Evolutionary conservation across 92 coral and sea anemone genomes (phyloP), one percentile per base, ranked within the genome.

Genomic region (Bergia puertoricense): DNA sequence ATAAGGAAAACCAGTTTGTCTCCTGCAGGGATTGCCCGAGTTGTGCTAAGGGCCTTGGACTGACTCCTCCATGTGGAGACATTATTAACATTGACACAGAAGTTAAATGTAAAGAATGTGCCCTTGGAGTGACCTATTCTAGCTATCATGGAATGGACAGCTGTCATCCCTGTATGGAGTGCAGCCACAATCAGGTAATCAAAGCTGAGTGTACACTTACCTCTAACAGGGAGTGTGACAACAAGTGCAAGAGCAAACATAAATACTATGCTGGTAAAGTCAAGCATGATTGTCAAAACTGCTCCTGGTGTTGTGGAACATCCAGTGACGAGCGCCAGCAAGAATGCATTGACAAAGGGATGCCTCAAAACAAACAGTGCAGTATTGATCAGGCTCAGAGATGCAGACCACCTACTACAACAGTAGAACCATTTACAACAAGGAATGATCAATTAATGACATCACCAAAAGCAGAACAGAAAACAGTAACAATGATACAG

Each of bases 281-380:
- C 39, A 72, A 6, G 42, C 44, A 57, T 44, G 51, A 67, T 43
- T 95, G 98, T 71, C 91, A 90, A 54, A 85, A 88, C 41, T 95
- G 98, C 76, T 93, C 98, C 1, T 88, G 42, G 42, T 95, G 98
- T 85, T 95, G 98, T 86, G 92, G 93, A 10, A 94, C 90, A 76
- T 62, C 85, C 0, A 15, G 81, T 7, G 96, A 93, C 81, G 83
- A 85, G 11, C 79, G 40, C 22, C 76, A 87, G 68, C 44, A 81
- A 22, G 94, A 91, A 78, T 95, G 98, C 79, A 78, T 76, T 4
- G 90, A 80, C 42, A 90, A 91, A 76, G 92, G 92, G 37, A 88
- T 95, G 94, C 91, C 94, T 2, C 6, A 23, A 10, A 80, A 90
- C 43, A 80, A 80, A 74, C 98, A 95, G 38, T 95, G 98, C 20